Base-by-base conservation (phyloP, 2,797 vertebrate species). In the Perdix hodgsoniae region DNA sequence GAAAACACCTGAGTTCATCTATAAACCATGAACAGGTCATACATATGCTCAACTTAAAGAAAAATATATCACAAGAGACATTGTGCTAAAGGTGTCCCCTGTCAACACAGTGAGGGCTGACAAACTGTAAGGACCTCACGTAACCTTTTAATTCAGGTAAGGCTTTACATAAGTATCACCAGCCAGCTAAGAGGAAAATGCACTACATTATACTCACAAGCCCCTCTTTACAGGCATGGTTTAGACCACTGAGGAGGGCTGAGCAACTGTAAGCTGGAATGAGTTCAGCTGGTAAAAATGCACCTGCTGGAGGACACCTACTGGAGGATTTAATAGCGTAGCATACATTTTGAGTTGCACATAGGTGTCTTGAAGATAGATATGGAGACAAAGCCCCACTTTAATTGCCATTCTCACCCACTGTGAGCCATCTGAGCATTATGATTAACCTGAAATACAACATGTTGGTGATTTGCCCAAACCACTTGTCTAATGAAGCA, bases 381-480 rank as follows among this genome's bases (percentile, higher is more conserved):
- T 31, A 24, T 0, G 19, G 72, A 9, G 9, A 65, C 59, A 86
- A 70, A 73, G 27, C 23, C 13, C 31, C 26, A 44, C 31, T 70
- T 37, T 23, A 70, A 57, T 0, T 44, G 61, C 40, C 39, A 60
- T 39, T 17, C n/a, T 44, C 31, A 59, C 4, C 1, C 10, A 29
- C 18, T 65, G 11, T 0, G 0, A 67, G 16, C 5, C 45, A 18
- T 13, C 26, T 57, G 18, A 66, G 33, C 16, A 66, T 27, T 22
- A 14, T 14, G 24, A 42, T 26, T 60, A 42, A 65, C 70, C 18
- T 49, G 27, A 69, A 83, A 57, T 2, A 3, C 9, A 3, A 18
- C 4, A 9, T 2, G n/a, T 1, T 27, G 8, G 72, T 42, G 64
- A 1, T 0, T 2, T 82, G 59, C 54, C 59, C 63, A 61, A 7